These are phyloP conservation scores for Chrysogorgia sp. DNA, from an alignment of 92 coral and sea anemone species.

Conservation along the genomic window DNA sequence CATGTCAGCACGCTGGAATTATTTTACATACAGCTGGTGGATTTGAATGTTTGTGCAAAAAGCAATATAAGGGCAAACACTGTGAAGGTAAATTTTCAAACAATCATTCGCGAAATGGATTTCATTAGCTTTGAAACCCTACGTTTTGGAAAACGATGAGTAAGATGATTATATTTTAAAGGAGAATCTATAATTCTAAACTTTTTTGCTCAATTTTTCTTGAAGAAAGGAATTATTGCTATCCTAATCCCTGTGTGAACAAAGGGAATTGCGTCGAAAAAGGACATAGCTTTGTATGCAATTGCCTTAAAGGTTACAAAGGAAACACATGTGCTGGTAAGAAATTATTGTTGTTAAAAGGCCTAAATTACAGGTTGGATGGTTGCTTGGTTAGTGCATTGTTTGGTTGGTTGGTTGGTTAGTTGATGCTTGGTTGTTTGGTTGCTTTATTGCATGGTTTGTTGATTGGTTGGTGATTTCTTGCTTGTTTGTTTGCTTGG, in stretches of 20 bases:
- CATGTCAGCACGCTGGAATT: conserved; percentile 87
- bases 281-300: conserved; percentile 68
- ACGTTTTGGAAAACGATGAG: neutral
- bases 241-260: conserved; percentile 70
- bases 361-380: neutral
- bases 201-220: neutral
- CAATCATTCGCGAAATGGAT: neutral
- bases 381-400: no score
- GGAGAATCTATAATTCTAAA: neutral
- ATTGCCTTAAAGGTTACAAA: conserved; percentile 75
- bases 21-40: conserved; percentile 80
- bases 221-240: conserved; percentile 64
- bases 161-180: neutral
- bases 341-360: neutral
- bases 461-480: neutral
- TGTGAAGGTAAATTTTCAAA: conserved; percentile 70
- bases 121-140: no score
- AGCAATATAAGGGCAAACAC: conserved; percentile 78
- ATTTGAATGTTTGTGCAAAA: conserved; percentile 84
- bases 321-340: conserved; percentile 87
- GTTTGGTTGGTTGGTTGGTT: neutral
- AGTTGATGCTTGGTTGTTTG: neutral
- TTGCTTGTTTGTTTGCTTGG: neutral
- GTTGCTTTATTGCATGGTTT: neutral
- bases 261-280: conserved; percentile 79